phyloP scores from a whole-genome alignment of 2,888 invertebrate species.

The Pyrrhia umbra region DNA sequence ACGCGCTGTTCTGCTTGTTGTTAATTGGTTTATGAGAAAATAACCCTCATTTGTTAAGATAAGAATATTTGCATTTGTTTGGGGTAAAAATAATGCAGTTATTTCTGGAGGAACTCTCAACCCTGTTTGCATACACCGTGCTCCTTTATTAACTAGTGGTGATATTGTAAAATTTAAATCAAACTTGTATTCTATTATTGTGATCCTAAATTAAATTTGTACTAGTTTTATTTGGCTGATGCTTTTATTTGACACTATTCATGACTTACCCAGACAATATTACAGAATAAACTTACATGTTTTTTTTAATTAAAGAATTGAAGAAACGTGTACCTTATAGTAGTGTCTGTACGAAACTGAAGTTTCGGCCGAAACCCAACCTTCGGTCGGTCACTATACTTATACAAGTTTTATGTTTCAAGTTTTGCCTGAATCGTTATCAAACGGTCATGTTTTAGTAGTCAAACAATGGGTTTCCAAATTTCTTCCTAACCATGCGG shows the following conservation, averaged over 20 bases:
- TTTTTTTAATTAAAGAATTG: too few species aligned
- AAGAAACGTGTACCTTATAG: too few species aligned
- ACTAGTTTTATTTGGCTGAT: slow-evolving; percentile 76
- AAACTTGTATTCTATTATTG: slow-evolving; percentile 75
- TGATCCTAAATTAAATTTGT: slow-evolving; percentile 88
- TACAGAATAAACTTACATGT: not conserved
- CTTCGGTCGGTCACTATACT: too few species aligned
- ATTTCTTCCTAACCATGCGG: not conserved
- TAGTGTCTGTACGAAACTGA: too few species aligned
- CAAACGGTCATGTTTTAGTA: too few species aligned
- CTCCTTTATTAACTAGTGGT: slow-evolving; percentile 61
- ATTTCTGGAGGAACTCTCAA: slow-evolving; percentile 46
- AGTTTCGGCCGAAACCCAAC: too few species aligned
- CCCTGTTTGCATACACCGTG: slow-evolving; percentile 41
- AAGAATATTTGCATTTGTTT: slow-evolving; percentile 57
- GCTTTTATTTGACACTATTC: slow-evolving; percentile 70
- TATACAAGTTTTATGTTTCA: too few species aligned
- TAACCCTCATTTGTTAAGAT: slow-evolving; percentile 36
- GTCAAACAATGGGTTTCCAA: too few species aligned
- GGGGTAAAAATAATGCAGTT: slow-evolving; percentile 55
- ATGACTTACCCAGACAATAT: not conserved
- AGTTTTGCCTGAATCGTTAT: too few species aligned
- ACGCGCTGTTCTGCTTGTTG: slow-evolving; percentile 46
- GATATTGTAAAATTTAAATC: slow-evolving; percentile 73
- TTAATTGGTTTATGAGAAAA: slow-evolving; percentile 46